Conservation (phyloP, 2,797 vertebrate species). For the Meriones psammophilus region DNA sequence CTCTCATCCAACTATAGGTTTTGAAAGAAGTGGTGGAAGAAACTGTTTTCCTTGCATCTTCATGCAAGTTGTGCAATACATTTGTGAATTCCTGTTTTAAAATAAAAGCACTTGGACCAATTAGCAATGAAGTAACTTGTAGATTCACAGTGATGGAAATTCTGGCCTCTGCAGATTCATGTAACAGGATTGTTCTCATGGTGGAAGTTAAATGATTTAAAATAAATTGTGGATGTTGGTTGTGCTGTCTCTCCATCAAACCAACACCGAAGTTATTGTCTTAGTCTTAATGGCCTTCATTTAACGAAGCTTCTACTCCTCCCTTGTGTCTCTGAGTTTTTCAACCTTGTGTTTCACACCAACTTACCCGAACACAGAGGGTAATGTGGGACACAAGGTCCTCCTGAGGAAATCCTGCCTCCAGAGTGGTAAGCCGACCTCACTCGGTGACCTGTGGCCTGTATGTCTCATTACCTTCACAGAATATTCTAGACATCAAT, state of each 20-base stretch:
- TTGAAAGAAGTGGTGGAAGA: not conserved
- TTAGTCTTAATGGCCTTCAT: not conserved
- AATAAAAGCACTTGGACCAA: conserved; percentile 38
- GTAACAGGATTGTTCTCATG: not conserved
- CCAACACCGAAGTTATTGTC: not conserved
- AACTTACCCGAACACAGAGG: conserved; percentile 55
- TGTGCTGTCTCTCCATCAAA: not conserved
- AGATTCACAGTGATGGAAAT: not conserved
- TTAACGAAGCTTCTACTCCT: not conserved
- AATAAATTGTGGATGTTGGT: not conserved
- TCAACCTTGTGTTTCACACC: not conserved
- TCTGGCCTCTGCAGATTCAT: not conserved
- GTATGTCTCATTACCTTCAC: conserved; percentile 74
- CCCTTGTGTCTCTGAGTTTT: not conserved
- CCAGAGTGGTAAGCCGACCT: conserved; percentile 72
- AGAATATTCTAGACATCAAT: conserved; percentile 74
- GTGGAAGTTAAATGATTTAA: not conserved
- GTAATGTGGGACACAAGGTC: conserved; percentile 70
- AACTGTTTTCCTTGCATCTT: not conserved
- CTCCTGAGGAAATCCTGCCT: conserved; percentile 43
- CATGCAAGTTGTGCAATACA: not conserved
- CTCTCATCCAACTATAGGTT: not conserved
- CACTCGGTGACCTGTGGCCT: conserved; percentile 71
- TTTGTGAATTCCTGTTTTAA: conserved; percentile 44
- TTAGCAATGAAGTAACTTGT: conserved; percentile 21